Evolutionary conservation across 2,113 vertebrate genomes (phyloP), one percentile per base, ranked within the genome.

Genomic region (Pterocles orientalis): DNA sequence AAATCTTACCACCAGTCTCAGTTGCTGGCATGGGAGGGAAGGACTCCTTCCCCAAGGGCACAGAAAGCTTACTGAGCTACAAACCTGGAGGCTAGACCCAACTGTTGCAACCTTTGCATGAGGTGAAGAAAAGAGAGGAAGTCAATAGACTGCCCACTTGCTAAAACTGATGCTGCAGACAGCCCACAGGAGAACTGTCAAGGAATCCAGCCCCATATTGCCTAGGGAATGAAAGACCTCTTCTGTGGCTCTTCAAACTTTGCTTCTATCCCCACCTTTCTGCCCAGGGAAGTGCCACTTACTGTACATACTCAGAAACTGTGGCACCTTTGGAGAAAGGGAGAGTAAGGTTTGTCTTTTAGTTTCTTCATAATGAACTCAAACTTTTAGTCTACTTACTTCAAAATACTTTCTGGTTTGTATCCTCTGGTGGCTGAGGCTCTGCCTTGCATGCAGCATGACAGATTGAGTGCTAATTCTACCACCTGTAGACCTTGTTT

Each of bases 381-480:
- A 47, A 90, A 76, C 31, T 87, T 96, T 61, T 43, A 91, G 45
- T 50, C 66, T 80, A 70, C 73, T 90, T 81, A 61, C 65, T 34
- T 94, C 39, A 57, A 88, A 78, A 71, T 78, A 51, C 53, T 90
- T 95, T 91, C 36, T 68, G 24, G 7, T 92, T 80, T 82, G 24
- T 82, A 77, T 91, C 54, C 56, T 83, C 77, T 77, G 41, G 23
- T 92, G 73, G 16, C 73, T 89, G 50, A 70, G 54, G n/a, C 47
- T 88, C n/a, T 94, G 73, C 45, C 53, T 91, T 70, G 57, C 73
- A 65, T 62, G 45, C 70, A 85, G 61, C 86, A 80, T 95, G 94
- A 96, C 95, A 96, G 83, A 96, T 76, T 88, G 95, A 95, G 92
- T 91, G 83, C 82, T 96, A 96, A 97, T 95, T 94, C 86, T 95